Evolutionary conservation across 2,888 invertebrate genomes (phyloP), one percentile per base, ranked within the genome.

Genomic region (Copidosoma aretas): DNA sequence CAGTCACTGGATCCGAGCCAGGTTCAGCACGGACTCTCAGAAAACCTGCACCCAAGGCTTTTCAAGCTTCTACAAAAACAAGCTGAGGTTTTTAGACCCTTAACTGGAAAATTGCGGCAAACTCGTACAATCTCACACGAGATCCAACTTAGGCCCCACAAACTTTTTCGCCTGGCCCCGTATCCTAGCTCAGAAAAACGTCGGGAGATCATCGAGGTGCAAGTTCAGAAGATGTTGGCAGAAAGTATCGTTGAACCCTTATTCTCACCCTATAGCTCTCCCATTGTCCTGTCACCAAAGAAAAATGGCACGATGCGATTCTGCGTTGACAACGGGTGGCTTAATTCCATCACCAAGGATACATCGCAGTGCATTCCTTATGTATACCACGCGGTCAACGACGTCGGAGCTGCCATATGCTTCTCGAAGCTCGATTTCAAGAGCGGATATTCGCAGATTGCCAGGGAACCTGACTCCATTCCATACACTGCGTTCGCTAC

Each of bases 381-480:
- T 1, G 70, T 72, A 1, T 59, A 63, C 1, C 58, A 70, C 0
- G 24, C 56, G 1, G 10, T 72, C 10, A 64, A 65, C 10, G 69
- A 65, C n/a, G 1, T 67, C 3, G 72, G 68, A 15, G 75, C 46
- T 3, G 79, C 79, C 73, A 56, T 77, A 78, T 10, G 5, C 17
- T 53, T 5, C 19, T 53, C 53, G 1, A 21, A 14, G 12, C 1
- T 53, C 8, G 53, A 53, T 19, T 19, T 53, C 12, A 19, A 53
- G 3, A 12, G 8, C 22, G 53, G 53, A 3, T 81, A 78, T 54
- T 81, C 79, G 79, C 79, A 79, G 51, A 67, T 80, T 1, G 76
- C 75, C 4, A 70, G 80, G 71, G 73, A 71, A 3, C 63, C 60
- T 1, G 52, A 67, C 5, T 70, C 73, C 0, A 74, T 71, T 17